Conservation (phyloP, 2,113 vertebrate species). For the Pedionomus torquatus region DNA sequence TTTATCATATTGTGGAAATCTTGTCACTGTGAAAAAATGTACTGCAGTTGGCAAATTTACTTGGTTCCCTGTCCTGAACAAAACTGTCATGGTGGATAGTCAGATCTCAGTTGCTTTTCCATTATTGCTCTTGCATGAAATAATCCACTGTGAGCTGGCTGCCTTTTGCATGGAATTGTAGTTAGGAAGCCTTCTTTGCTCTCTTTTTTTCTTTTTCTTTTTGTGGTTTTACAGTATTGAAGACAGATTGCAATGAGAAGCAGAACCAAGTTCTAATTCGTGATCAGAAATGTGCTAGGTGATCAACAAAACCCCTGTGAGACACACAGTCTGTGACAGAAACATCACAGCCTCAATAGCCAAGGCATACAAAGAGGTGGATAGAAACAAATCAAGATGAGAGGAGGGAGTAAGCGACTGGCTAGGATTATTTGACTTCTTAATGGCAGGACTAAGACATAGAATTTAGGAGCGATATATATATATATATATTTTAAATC, state of each 20-base stretch:
- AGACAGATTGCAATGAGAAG: neutral
- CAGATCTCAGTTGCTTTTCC: neutral
- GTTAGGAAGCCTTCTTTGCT: neutral
- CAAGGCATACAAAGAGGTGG: neutral
- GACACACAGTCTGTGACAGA: neutral
- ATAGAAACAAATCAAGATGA: neutral
- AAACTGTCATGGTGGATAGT: slow-evolving; percentile 23
- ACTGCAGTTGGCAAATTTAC: slow-evolving; percentile 60
- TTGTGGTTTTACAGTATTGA: neutral
- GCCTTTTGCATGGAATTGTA: neutral
- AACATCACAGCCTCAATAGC: neutral
- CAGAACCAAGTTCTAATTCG: neutral
- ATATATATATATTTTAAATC: neutral
- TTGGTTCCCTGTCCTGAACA: slow-evolving; percentile 56
- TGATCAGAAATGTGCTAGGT: neutral
- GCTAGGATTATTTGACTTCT: neutral
- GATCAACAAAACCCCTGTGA: neutral
- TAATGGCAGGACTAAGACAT: rapidly evolving
- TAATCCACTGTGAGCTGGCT: neutral
- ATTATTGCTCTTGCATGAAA: neutral
- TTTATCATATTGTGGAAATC: slow-evolving; percentile 75
- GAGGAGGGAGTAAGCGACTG: neutral
- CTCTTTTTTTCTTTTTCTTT: neutral
- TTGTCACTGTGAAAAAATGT: slow-evolving; percentile 69
- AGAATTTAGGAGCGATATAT: neutral